Base-by-base conservation (phyloP, 2,113 vertebrate genomes). In the Anthoscopus minutus region DNA sequence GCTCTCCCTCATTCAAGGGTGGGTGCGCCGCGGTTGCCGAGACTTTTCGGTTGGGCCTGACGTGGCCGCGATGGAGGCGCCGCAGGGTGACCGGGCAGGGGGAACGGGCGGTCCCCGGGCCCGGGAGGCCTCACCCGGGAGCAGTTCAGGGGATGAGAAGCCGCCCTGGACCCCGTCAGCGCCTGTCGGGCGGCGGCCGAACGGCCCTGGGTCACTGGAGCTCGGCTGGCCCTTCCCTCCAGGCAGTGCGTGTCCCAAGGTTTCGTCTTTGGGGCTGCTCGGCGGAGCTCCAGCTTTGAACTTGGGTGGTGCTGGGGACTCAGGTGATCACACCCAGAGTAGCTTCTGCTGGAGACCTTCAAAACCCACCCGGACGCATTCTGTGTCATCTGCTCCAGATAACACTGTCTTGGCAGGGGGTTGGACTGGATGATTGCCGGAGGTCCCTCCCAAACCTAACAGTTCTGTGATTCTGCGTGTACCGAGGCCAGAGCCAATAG, bases 141-240 rank as follows among this genome's bases (percentile, higher is more conserved):
- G 22, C 13, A 4, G 13, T 1, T 6, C 6, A 17, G 7, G 33
- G 25, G 37, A 1, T 1, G 12, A n/a, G 60, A 13, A 38, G 51
- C 37, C 4, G 5, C 6, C 25, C 0, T 11, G 6, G 51, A 66
- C 20, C 24, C 7, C 28, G 48, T 21, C 16, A 69, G 38, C 10
- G 1, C 7, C 12, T 16, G 7, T 27, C 54, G 20, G 30, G 9
- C 7, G 15, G 5, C 9, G 25, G 35, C 58, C 44, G 44, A 65
- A 37, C 17, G 42, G 17, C 27, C 27, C 12, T 7, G 44, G 45
- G 27, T 27, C 10, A 22, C 44, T 38, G 60, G 37, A 38, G 44
- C 31, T 20, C 11, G 18, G 25, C 6, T 27, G 53, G 73, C 4
- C 7, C 40, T 22, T 50, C 51, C n/a, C 7, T 40, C 18, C 10